Percentiles rank a stretch among this genome's conserved stretches.
These are phyloP conservation scores for Heterochromis multidens DNA, from an alignment of 2,113 vertebrate genomes.

Conservation along the genomic window DNA sequence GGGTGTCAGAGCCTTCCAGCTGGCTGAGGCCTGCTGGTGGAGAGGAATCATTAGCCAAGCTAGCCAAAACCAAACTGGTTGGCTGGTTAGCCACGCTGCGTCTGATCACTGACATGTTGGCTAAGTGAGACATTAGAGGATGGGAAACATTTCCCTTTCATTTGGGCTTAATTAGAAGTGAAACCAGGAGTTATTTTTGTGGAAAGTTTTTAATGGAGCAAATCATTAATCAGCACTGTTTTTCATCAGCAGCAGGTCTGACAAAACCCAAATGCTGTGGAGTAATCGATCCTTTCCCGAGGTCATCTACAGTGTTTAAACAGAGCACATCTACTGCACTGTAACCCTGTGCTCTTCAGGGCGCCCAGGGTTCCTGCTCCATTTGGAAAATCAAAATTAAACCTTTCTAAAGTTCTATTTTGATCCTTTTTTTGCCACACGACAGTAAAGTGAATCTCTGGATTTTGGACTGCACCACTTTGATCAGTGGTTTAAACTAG, in stretches of 20 bases:
- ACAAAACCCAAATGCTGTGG: neutral
- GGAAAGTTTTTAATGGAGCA: neutral
- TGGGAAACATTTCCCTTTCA: neutral
- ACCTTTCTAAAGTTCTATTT: neutral
- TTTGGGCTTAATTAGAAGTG: neutral
- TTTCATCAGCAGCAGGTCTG: neutral
- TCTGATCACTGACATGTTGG: conserved; percentile 20
- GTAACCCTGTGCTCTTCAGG: neutral
- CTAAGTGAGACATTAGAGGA: neutral
- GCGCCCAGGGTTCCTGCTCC: neutral
- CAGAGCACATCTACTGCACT: neutral
- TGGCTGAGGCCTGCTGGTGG: conserved; percentile 18
- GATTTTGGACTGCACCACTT: neutral
- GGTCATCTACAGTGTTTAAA: neutral
- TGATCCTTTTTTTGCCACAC: neutral
- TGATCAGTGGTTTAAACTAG: neutral
- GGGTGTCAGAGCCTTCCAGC: conserved; percentile 23
- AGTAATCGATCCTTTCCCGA: neutral
- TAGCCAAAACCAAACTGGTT: conserved; percentile 33
- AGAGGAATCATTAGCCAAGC: conserved; percentile 15
- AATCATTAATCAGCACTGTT: neutral
- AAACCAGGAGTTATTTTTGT: neutral
- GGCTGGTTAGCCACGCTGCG: neutral
- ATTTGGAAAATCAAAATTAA: neutral
- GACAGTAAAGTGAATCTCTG: neutral